phyloP scores from a whole-genome alignment of 1,140 invertebrate genomes.

The Lasioglossum albipes region DNA sequence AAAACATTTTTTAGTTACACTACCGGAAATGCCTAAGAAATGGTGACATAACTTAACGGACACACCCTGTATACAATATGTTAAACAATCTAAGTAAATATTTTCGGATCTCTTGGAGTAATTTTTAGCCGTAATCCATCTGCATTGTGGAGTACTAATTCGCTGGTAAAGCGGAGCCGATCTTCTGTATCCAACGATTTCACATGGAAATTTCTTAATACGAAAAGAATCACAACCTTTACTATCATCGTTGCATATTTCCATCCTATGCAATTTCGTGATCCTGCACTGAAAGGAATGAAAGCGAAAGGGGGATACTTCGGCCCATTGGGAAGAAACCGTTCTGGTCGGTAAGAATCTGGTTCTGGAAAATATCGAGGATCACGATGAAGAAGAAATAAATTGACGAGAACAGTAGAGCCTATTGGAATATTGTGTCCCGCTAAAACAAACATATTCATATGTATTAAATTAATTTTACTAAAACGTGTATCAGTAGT shows the following conservation, averaged over 20 bases:
- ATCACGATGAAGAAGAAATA: slow-evolving; percentile 81
- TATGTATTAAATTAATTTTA: too few species aligned
- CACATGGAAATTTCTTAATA: slow-evolving; percentile 81
- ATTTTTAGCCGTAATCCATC: slow-evolving; percentile 68
- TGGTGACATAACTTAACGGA: too few species aligned
- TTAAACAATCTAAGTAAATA: not conserved
- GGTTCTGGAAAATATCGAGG: slow-evolving; percentile 82
- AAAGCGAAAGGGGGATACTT: slow-evolving; percentile 80
- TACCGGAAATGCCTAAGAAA: too few species aligned
- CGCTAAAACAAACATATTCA: slow-evolving; percentile 55
- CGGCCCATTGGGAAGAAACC: slow-evolving; percentile 79
- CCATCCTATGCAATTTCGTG: slow-evolving; percentile 78
- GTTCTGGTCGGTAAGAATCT: slow-evolving; percentile 82
- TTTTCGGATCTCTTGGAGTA: slow-evolving; percentile 50
- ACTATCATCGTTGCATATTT: slow-evolving; percentile 83
- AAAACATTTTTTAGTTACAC: too few species aligned
- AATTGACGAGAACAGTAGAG: slow-evolving; percentile 70
- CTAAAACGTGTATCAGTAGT: too few species aligned
- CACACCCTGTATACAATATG: too few species aligned
- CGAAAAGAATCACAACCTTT: slow-evolving; percentile 80
- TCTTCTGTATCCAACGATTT: slow-evolving; percentile 68
- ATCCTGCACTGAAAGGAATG: slow-evolving; percentile 83
- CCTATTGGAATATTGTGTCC: slow-evolving; percentile 69
- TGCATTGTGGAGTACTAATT: slow-evolving; percentile 69
- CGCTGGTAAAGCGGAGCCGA: slow-evolving; percentile 63